Conservation (phyloP, 2,888 invertebrate genomes). For the Brenthis hecate region DNA sequence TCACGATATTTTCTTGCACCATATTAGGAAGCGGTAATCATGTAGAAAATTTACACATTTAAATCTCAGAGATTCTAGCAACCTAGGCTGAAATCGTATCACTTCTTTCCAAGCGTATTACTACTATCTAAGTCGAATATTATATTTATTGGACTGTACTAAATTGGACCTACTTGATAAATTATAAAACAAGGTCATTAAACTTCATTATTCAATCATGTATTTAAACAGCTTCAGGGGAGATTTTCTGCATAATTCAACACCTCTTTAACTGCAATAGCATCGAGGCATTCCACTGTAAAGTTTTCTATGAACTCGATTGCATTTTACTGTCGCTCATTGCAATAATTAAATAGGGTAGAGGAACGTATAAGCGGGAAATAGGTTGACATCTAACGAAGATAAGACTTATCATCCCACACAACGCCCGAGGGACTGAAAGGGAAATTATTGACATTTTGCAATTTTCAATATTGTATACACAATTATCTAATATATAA, state of each 20-base stretch:
- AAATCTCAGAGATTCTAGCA: no score
- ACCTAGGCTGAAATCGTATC: no score
- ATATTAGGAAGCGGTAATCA: no score
- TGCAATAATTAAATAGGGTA: constrained; percentile 30
- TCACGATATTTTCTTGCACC: no score
- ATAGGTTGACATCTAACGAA: constrained; percentile 25
- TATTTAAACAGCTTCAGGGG: constrained; percentile 11
- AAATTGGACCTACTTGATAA: not conserved
- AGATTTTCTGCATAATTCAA: constrained; percentile 21
- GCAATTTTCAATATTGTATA: constrained; percentile 6
- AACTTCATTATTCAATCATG: constrained; percentile 8
- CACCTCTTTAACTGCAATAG: constrained; percentile 17
- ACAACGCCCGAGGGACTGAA: constrained; percentile 14
- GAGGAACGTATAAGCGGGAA: constrained; percentile 19
- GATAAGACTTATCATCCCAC: constrained; percentile 27
- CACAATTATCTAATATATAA: not conserved
- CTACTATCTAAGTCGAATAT: no score
- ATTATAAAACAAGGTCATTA: not conserved
- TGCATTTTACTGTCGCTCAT: constrained; percentile 29
- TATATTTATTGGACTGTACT: no score
- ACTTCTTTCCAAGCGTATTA: no score
- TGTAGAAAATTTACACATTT: no score
- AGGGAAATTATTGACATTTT: constrained; percentile 24
- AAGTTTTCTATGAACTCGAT: constrained; percentile 25
- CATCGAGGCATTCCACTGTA: constrained; percentile 23